Evolutionary conservation across 2,113 vertebrate species (phyloP).

Genomic region (Forbesichthys agassizii): DNA sequence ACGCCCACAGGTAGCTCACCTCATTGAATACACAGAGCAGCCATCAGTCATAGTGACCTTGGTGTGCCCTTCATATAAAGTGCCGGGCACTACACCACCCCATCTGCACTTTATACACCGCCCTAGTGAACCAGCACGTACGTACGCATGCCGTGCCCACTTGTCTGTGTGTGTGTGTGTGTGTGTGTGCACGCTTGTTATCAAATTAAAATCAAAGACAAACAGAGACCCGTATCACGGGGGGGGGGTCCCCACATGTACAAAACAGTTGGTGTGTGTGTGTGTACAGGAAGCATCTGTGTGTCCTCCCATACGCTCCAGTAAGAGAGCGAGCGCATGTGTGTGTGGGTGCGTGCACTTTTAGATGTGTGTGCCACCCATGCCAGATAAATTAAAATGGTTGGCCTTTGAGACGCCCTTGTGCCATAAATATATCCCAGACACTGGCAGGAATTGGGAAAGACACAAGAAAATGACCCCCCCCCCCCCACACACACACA

Average conservation of each 20-base stretch:
- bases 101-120: conserved; percentile 6
- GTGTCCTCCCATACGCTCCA: not conserved
- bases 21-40: conserved; percentile 4
- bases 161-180: not conserved
- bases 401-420: too few species aligned
- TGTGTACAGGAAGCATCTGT: not conserved
- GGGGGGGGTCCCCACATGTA: too few species aligned
- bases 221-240: too few species aligned
- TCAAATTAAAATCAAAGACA: not conserved
- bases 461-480: conserved; percentile 1
- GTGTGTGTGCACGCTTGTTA: not conserved
- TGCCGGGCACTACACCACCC: conserved; percentile 2
- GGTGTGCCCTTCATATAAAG: conserved; percentile 18
- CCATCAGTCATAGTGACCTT: conserved; percentile 27
- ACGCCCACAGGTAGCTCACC: conserved; percentile 6
- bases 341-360: not conserved
- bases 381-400: too few species aligned
- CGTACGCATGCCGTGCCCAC: not conserved
- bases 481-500: not conserved
- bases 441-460: not conserved
- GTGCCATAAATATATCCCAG: too few species aligned
- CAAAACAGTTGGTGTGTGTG: not conserved
- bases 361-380: too few species aligned
- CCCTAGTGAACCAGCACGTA: conserved; percentile 6
- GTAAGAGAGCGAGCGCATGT: not conserved